Conservation (phyloP, 2,888 invertebrate species). For the Acheta domesticus region DNA sequence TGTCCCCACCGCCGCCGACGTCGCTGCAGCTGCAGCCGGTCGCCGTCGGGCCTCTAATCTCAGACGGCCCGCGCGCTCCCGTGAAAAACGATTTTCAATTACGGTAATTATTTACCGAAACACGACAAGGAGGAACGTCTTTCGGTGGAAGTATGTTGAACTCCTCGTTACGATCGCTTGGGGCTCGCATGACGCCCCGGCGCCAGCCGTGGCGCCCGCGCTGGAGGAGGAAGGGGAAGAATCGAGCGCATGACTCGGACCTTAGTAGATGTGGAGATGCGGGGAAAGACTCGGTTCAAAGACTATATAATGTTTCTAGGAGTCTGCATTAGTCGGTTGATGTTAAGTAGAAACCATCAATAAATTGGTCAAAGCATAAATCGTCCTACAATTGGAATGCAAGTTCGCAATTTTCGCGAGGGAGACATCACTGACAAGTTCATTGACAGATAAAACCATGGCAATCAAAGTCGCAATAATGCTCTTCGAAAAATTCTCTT, state of each 20-base stretch:
- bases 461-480: too few relatives aligned
- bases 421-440: too few relatives aligned
- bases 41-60: background rate
- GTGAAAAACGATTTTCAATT: background rate
- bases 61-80: background rate
- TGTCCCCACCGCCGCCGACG: background rate
- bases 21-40: slow-evolving; percentile 5
- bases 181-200: background rate
- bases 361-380: too few relatives aligned
- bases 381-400: too few relatives aligned
- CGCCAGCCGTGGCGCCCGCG: background rate
- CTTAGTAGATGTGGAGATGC: background rate
- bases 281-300: background rate
- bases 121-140: background rate
- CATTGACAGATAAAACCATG: too few relatives aligned
- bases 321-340: too few relatives aligned
- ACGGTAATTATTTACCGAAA: slow-evolving; percentile 4
- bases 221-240: background rate
- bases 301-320: too few relatives aligned
- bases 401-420: too few relatives aligned
- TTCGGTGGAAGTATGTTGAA: background rate
- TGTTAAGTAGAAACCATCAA: too few relatives aligned
- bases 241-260: background rate
- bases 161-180: background rate
- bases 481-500: too few relatives aligned